Conservation (phyloP, 2,888 invertebrate genomes). For the Nowickia ferox region DNA sequence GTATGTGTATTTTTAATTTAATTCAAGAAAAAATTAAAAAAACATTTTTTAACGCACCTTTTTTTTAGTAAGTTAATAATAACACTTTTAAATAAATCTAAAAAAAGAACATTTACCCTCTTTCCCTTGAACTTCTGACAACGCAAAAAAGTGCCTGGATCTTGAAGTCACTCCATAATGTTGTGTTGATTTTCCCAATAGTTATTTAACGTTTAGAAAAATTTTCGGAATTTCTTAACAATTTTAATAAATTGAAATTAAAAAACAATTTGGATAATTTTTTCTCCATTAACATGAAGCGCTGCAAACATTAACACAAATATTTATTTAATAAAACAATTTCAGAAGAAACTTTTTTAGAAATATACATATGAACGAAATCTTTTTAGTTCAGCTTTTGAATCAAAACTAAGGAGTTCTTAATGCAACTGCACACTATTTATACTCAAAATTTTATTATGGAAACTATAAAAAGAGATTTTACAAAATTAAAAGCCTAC, state of each 20-base stretch:
- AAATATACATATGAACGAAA: slow-evolving; percentile 16
- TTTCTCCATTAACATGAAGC: slow-evolving; percentile 22
- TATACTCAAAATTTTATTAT: slow-evolving; percentile 57
- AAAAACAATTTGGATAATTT: slow-evolving; percentile 33
- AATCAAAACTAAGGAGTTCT: slow-evolving; percentile 68
- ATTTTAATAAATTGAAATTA: slow-evolving; percentile 36
- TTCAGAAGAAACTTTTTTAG: not conserved
- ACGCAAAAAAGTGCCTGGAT: not conserved
- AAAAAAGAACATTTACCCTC: slow-evolving; percentile 38
- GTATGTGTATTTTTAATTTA: slow-evolving; percentile 8
- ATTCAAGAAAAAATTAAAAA: not conserved
- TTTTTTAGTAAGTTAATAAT: too few relatives aligned
- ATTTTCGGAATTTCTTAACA: slow-evolving; percentile 15
- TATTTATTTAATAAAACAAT: not conserved
- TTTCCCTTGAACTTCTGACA: not conserved
- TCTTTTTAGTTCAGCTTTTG: slow-evolving; percentile 60
- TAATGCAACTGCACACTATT: slow-evolving; percentile 64
- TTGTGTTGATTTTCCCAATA: not conserved
- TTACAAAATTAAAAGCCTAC: slow-evolving; percentile 15
- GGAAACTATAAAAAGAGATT: slow-evolving; percentile 42
- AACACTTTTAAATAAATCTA: too few relatives aligned
- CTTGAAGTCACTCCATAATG: slow-evolving; percentile 27
- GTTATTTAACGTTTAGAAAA: slow-evolving; percentile 16
- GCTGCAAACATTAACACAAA: not conserved
- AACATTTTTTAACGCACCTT: too few relatives aligned